These are phyloP conservation scores for Zeus faber DNA, from an alignment of 2,113 vertebrate genomes.

Conservation along the genomic window DNA sequence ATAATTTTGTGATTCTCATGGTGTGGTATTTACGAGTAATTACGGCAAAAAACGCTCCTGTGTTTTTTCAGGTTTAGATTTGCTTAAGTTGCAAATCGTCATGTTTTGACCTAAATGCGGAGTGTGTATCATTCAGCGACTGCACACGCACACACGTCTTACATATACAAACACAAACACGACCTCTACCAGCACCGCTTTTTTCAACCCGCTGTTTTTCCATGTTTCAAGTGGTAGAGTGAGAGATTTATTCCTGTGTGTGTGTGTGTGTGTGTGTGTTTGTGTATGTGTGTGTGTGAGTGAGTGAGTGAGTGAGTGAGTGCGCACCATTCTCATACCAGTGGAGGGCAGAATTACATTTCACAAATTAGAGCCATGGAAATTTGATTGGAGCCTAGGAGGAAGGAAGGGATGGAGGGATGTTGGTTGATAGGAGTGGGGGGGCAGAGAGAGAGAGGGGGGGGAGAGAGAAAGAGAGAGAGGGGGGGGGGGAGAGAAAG, in stretches of 20 bases:
- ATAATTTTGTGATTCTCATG: too few species aligned
- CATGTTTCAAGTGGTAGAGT: background rate
- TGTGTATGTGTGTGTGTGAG: slow-evolving; percentile 4
- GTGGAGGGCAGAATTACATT: slow-evolving; percentile 98
- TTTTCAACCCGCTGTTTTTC: background rate
- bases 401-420: slow-evolving; percentile 18
- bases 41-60: too few species aligned
- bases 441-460: background rate
- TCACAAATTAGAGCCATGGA: slow-evolving; percentile 70
- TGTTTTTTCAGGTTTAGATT: too few species aligned
- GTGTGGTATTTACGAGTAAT: too few species aligned
- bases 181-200: background rate
- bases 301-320: slow-evolving; percentile 36
- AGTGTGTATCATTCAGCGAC: too few species aligned
- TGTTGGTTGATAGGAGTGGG: slow-evolving; percentile 8
- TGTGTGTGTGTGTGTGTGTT: slow-evolving; percentile 2
- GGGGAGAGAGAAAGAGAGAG: slow-evolving; percentile 9
- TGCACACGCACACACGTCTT: slow-evolving; percentile 15
- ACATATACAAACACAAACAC: background rate
- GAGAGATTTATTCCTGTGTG: background rate
- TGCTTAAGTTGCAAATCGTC: too few species aligned
- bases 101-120: too few species aligned
- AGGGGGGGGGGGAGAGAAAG: slow-evolving; percentile 3
- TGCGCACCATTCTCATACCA: slow-evolving; percentile 79
- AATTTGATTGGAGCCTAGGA: slow-evolving; percentile 69